A percentile compares a stretch with the other conserved stretches of the same genome.
phyloP scores from a whole-genome alignment of 2,888 invertebrate species.

The Apotomis turbidana region DNA sequence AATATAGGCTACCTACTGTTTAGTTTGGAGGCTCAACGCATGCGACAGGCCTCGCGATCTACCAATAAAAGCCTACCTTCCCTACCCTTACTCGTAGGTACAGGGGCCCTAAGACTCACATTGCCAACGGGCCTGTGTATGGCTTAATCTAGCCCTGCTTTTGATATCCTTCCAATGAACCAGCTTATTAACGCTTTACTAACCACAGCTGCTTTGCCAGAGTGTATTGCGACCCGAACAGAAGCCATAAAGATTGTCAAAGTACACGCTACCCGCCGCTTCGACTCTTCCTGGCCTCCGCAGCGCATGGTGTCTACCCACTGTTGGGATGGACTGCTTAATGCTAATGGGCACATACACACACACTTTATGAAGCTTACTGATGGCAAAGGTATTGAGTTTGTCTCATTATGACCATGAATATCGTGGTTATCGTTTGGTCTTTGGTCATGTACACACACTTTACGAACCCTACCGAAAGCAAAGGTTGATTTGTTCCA shows the following conservation, averaged over 20 bases:
- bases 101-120: too few relatives aligned
- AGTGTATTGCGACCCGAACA: constrained; percentile 75
- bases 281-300: constrained; percentile 74
- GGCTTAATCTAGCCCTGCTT: too few relatives aligned
- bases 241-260: constrained; percentile 73
- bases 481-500: too few relatives aligned
- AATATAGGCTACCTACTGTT: too few relatives aligned
- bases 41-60: too few relatives aligned
- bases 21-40: too few relatives aligned
- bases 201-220: constrained; percentile 69
- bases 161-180: neutral
- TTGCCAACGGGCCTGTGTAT: too few relatives aligned
- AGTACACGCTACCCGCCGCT: constrained; percentile 67
- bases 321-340: constrained; percentile 71
- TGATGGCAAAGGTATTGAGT: constrained; percentile 61
- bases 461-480: too few relatives aligned
- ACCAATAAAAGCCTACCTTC: too few relatives aligned
- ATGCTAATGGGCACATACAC: constrained; percentile 63
- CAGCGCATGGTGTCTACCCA: constrained; percentile 56
- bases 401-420: constrained; percentile 46
- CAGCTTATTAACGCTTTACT: constrained; percentile 64
- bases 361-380: constrained; percentile 71
- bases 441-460: too few relatives aligned
- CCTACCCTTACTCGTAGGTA: too few relatives aligned
- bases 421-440: neutral